Evolutionary conservation across 2,113 vertebrate species (phyloP).

Genomic region (Calidris pugnax): DNA sequence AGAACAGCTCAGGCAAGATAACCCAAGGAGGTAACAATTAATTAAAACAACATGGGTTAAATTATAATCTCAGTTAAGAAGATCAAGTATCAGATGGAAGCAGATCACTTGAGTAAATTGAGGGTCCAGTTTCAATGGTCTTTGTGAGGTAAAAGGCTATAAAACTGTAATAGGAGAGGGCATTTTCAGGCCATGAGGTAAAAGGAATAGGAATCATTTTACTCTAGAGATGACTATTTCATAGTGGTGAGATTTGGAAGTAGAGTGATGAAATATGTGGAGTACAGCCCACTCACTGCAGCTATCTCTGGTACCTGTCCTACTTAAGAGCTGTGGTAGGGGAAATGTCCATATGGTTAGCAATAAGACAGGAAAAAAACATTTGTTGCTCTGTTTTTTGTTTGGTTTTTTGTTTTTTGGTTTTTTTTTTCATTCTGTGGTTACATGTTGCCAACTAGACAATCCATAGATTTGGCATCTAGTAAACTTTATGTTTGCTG

Average conservation of each 20-base stretch:
- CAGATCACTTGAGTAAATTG: not conserved
- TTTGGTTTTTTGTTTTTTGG: too few species aligned
- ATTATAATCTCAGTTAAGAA: not conserved
- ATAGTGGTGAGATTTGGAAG: conserved; percentile 35
- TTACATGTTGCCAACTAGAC: not conserved
- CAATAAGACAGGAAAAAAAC: conserved; percentile 52
- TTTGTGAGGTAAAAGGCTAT: not conserved
- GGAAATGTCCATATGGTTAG: conserved; percentile 62
- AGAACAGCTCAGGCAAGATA: not conserved
- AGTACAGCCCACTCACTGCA: conserved; percentile 57
- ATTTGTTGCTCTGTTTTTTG: conserved; percentile 27
- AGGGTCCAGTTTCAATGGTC: not conserved
- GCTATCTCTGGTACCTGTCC: conserved; percentile 67
- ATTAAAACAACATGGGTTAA: not conserved
- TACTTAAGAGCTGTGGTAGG: conserved; percentile 51
- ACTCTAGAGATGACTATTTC: not conserved
- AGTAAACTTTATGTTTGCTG: not conserved
- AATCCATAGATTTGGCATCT: not conserved
- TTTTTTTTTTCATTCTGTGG: not conserved
- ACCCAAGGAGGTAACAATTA: not conserved
- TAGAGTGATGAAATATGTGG: conserved; percentile 44
- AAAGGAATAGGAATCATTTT: not conserved
- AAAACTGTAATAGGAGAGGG: not conserved
- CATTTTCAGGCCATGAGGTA: not conserved
- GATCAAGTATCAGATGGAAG: not conserved